Percentiles rank a stretch among this genome's conserved stretches.
Evolutionary conservation across 2,888 invertebrate genomes (phyloP).

Genomic region (Gymnoscelis rufifasciata): DNA sequence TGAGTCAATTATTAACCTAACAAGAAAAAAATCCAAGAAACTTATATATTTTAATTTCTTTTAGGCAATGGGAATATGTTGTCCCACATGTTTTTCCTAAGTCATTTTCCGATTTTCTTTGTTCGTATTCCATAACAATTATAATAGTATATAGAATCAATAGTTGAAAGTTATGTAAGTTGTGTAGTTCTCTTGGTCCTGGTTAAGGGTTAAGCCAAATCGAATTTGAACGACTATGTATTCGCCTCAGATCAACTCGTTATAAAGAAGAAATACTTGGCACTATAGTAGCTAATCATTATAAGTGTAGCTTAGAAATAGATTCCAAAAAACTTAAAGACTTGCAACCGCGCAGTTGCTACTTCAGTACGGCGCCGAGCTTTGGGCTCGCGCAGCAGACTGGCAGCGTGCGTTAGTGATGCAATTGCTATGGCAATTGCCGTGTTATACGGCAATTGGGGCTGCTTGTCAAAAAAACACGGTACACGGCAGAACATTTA

Average conservation of each 20-base stretch:
- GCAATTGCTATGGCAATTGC: no score
- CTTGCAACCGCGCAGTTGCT: conserved; percentile 6
- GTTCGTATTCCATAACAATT: conserved; percentile 13
- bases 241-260: neutral
- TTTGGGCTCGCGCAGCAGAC: no score
- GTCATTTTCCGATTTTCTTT: conserved; percentile 8
- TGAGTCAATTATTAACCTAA: neutral
- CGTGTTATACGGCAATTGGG: no score
- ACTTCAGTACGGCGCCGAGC: no score
- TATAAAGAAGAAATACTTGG: neutral
- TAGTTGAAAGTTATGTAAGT: conserved; percentile 15
- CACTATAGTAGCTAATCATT: neutral
- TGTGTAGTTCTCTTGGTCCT: conserved; percentile 14
- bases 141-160: conserved; percentile 4
- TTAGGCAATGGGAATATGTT: conserved; percentile 8
- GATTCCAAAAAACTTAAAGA: neutral
- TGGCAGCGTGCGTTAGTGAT: no score
- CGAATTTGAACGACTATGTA: neutral
- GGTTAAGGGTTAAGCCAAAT: conserved; percentile 6
- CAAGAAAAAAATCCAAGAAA: neutral
- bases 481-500: no score
- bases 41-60: neutral
- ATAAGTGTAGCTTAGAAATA: neutral
- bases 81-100: conserved; percentile 8
- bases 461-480: no score